Percentiles rank a stretch among this genome's conserved stretches.
These are phyloP conservation scores for Drosophila recens DNA, from an alignment of 2,888 invertebrate genomes.

Conservation along the genomic window DNA sequence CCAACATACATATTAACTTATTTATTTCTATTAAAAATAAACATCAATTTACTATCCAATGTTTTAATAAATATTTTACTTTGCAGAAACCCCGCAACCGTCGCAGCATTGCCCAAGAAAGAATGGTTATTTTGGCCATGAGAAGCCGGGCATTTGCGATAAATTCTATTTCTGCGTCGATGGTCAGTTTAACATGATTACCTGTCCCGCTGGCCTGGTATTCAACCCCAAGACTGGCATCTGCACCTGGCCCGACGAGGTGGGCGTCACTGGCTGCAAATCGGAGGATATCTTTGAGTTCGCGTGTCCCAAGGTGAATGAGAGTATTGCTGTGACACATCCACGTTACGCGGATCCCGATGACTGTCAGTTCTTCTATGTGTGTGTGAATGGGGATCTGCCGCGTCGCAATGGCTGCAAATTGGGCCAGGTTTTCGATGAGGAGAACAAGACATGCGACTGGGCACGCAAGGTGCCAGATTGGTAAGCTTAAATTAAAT, in stretches of 20 bases:
- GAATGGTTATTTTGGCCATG: constrained; percentile 95
- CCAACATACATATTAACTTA: background rate
- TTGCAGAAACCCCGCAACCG: constrained; percentile 90
- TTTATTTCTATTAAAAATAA: background rate
- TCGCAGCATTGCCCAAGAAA: constrained; percentile 91
- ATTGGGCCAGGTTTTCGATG: constrained; percentile 95
- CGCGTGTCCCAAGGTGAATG: constrained; percentile 92
- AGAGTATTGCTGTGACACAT: constrained; percentile 90
- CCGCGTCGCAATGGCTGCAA: constrained; percentile 95
- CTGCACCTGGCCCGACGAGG: constrained; percentile 97
- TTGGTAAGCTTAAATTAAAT: constrained; percentile 88
- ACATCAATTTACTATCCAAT: background rate
- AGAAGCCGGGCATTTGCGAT: constrained; percentile 91
- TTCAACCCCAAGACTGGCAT: constrained; percentile 95
- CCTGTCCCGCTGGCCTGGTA: constrained; percentile 93
- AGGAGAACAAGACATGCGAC: constrained; percentile 91
- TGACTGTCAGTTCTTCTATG: constrained; percentile 96
- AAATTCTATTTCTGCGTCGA: constrained; percentile 96
- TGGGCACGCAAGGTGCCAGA: constrained; percentile 95
- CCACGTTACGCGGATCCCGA: constrained; percentile 94
- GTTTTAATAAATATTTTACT: background rate
- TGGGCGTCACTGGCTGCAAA: constrained; percentile 94
- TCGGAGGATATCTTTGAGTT: constrained; percentile 94
- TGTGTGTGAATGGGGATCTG: constrained; percentile 94
- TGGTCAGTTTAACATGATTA: constrained; percentile 95